Base-by-base conservation (phyloP, 1,140 invertebrate genomes). In the Ceratoteleas bidentatus region DNA sequence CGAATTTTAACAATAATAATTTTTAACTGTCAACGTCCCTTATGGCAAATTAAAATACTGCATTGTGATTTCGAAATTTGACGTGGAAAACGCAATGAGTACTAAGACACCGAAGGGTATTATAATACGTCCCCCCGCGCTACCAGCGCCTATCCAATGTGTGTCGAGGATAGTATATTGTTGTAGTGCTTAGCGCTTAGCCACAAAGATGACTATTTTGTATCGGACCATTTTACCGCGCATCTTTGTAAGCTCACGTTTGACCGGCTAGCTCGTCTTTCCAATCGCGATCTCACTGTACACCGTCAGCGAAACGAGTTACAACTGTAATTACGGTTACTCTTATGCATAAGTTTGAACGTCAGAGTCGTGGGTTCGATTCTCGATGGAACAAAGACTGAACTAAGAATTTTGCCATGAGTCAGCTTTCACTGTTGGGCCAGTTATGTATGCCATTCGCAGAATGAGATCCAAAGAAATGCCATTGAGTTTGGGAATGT, bases 121-220 rank as follows among this genome's bases (percentile, higher is more conserved):
- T 33, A 53, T 13, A 43, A 60, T 60, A 11, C 50, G 50, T 57
- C 52, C 45, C 43, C n/a, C 3, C 33, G 69, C 34, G 13, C 15
- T n/a, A 58, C 32, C 43, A 38, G 58, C 5, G 7, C 5, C 13
- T 36, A 60, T 54, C 11, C 8, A 36, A 36, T 14, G 24, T 54
- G 36, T 57, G 6, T 66, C 54, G 16, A 66, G 38, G 38, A 62
- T 58, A 65, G 49, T 24, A 24, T 61, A 61, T 49, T 62, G 57
- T 80, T 72, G 34, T 70, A 73, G 56, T 68, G 53, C 15, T 57
- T 79, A 79, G 69, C 54, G 64, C 50, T 72, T 72, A 81, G 66
- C 50, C 13, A 72, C 32, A 64, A 81, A 81, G 58, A 80, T 62
- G 53, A 65, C 56, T 81, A 81, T 81, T 81, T 81, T 81, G 62